These are phyloP conservation scores for Carassius auratus DNA, from an alignment of 2,113 vertebrate genomes.

Conservation along the genomic window DNA sequence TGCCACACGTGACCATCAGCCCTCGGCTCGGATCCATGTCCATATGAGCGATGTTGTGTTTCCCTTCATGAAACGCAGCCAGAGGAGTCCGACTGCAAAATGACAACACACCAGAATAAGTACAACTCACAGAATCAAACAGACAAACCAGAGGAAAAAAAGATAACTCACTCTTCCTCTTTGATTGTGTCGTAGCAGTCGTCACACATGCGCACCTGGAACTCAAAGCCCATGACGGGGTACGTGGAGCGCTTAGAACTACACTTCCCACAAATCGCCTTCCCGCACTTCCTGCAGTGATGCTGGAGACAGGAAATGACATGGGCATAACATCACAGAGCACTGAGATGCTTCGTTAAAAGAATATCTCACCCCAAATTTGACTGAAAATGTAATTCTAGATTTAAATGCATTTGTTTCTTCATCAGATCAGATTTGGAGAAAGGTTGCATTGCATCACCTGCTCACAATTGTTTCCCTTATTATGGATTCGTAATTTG, in stretches of 20 bases:
- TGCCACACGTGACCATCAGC: conserved; percentile 96
- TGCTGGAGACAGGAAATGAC: conserved; percentile 76
- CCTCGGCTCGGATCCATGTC: conserved; percentile 92
- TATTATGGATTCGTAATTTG: no score
- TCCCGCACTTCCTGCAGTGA: conserved; percentile 96
- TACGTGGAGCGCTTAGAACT: conserved; percentile 92
- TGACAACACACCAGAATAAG: conserved; percentile 42
- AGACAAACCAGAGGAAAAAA: neutral
- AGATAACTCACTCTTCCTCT: conserved; percentile 92
- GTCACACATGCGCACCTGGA: conserved; percentile 94
- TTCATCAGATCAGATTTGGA: no score
- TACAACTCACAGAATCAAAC: neutral
- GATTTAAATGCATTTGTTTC: no score
- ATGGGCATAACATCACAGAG: neutral
- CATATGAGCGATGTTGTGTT: conserved; percentile 96
- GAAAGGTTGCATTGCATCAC: no score
- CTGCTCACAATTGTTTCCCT: no score
- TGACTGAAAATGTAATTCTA: no score
- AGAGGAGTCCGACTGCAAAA: conserved; percentile 84
- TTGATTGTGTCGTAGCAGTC: conserved; percentile 90
- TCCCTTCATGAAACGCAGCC: conserved; percentile 97
- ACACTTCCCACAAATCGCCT: conserved; percentile 94
- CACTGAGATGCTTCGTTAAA: neutral
- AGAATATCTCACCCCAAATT: neutral
- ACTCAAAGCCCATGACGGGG: conserved; percentile 97